Conservation (phyloP, 2,113 vertebrate species). For the Willisornis vidua region DNA sequence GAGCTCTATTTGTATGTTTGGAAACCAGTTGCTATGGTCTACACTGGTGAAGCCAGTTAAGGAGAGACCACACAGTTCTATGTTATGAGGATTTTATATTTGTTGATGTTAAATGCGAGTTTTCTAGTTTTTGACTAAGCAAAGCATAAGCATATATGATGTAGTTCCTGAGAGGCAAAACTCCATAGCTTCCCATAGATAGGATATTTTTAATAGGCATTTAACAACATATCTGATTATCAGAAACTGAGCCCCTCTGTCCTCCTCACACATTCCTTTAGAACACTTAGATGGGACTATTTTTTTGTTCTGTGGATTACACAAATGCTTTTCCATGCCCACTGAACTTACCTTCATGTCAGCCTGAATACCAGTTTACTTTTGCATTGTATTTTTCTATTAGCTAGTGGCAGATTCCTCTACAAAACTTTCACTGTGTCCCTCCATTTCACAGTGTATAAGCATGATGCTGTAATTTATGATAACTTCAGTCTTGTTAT, state of each 20-base stretch:
- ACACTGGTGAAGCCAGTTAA: background rate
- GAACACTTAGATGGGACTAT: background rate
- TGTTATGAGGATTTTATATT: background rate
- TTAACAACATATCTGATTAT: background rate
- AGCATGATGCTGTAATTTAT: background rate
- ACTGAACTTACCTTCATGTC: background rate
- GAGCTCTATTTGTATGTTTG: slow-evolving; percentile 4
- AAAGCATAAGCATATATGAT: background rate
- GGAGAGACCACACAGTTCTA: background rate
- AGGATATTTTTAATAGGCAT: background rate
- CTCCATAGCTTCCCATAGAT: background rate
- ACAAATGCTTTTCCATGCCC: background rate
- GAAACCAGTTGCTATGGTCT: background rate
- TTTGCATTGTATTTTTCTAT: slow-evolving; percentile 9
- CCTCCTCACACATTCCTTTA: background rate
- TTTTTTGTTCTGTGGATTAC: background rate
- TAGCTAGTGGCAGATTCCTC: background rate
- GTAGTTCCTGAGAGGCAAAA: background rate
- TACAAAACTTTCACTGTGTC: background rate
- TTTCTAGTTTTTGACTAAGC: background rate
- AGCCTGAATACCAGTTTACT: background rate
- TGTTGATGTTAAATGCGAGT: background rate
- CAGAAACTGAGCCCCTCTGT: background rate
- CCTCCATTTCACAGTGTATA: background rate
- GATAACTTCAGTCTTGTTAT: background rate